phyloP scores from a whole-genome alignment of 2,888 invertebrate genomes.

The Pachydiplax longipennis region DNA sequence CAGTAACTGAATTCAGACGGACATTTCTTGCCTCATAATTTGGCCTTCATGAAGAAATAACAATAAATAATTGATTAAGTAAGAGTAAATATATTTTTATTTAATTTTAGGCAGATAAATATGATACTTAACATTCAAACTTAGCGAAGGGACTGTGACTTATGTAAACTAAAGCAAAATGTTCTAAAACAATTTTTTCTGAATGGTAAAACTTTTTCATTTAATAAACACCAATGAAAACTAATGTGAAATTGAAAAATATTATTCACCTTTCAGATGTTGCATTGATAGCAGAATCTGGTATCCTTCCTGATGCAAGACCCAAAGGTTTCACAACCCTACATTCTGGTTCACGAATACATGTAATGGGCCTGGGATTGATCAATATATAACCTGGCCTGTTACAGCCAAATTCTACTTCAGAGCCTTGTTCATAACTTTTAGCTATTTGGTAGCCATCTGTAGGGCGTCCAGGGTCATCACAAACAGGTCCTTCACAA shows the following conservation, averaged over 20 bases:
- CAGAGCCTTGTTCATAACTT: conserved; percentile 76
- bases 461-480: conserved; percentile 92
- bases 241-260: not conserved
- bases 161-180: not conserved
- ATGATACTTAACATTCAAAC: not conserved
- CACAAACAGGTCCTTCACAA: conserved; percentile 96
- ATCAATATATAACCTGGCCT: conserved; percentile 92
- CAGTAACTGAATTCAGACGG: conserved; percentile 89
- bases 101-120: no score
- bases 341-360: conserved; percentile 92
- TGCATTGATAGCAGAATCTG: conserved; percentile 93
- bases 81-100: not conserved
- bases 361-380: conserved; percentile 88
- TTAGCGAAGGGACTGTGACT: not conserved
- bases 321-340: conserved; percentile 91
- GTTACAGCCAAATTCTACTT: conserved; percentile 88
- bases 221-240: no score
- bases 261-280: conserved; percentile 78
- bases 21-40: conserved; percentile 92
- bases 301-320: conserved; percentile 88
- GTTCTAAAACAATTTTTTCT: not conserved
- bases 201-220: not conserved
- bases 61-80: not conserved
- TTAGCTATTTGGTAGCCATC: conserved; percentile 85
- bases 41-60: conserved; percentile 60